A percentile compares a stretch with the other conserved stretches of the same genome.
Evolutionary conservation across 2,888 invertebrate genomes (phyloP).

Genomic region (Poecilobothrus nobilitatus): DNA sequence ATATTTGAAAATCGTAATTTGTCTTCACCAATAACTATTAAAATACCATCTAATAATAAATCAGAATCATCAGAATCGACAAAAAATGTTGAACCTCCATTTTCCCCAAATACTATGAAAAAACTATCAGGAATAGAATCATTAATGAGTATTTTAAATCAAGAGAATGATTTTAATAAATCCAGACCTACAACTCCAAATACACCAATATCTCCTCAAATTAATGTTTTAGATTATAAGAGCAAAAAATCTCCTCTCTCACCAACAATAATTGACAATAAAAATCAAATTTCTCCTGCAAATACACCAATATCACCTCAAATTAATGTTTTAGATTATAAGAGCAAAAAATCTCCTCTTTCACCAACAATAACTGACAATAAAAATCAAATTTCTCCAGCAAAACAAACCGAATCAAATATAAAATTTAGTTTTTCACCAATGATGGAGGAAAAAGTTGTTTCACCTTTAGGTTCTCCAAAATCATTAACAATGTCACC

Average conservation of each 20-base stretch:
- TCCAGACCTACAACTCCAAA: neutral
- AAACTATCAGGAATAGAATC: constrained; percentile 29
- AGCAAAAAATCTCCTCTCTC: neutral
- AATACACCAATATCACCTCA: constrained; percentile 8
- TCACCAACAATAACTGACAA: neutral
- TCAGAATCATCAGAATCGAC: constrained; percentile 30
- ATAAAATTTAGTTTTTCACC: neutral
- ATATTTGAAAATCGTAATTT: neutral
- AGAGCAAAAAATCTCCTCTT: constrained; percentile 5
- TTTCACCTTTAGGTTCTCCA: neutral
- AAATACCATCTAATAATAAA: constrained; percentile 15
- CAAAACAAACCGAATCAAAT: neutral
- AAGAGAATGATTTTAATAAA: constrained; percentile 27
- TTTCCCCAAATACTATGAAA: constrained; percentile 34
- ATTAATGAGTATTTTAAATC: constrained; percentile 36
- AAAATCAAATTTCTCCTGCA: neutral
- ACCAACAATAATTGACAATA: neutral
- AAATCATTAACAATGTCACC: neutral
- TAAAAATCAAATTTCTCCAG: neutral
- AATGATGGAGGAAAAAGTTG: neutral
- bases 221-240: constrained; percentile 13
- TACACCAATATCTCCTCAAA: constrained; percentile 10
- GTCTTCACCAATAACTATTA: neutral
- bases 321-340: constrained; percentile 12
- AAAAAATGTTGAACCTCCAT: constrained; percentile 24